Conservation (phyloP, 2,797 vertebrate species). For the Corythornis leucogaster region DNA sequence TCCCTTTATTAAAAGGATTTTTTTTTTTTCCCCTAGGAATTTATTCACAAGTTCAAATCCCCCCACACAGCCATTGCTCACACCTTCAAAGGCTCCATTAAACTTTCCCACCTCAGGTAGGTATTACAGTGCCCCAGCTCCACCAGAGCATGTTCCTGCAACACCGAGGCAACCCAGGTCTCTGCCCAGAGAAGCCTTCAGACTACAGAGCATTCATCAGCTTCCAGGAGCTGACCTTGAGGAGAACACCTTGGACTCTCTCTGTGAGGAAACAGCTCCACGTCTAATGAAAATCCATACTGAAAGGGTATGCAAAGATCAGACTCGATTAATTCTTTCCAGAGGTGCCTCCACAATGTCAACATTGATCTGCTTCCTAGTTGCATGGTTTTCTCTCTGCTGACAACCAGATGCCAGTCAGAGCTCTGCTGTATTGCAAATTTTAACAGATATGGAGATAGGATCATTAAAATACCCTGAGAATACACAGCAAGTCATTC, state of each 20-base stretch:
- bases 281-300: constrained; percentile 48
- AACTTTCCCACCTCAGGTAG: background rate
- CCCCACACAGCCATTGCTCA: background rate
- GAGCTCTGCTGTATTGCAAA: constrained; percentile 30
- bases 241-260: constrained; percentile 36
- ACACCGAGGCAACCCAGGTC: background rate
- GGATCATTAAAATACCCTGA: constrained; percentile 53
- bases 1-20: background rate
- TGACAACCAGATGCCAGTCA: constrained; percentile 60
- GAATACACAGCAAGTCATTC: constrained; percentile 31
- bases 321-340: constrained; percentile 65
- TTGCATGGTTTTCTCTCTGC: background rate
- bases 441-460: constrained; percentile 63
- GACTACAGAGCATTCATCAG: background rate
- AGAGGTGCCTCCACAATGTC: constrained; percentile 62
- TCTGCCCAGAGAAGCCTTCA: background rate
- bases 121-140: background rate
- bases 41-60: background rate
- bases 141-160: background rate
- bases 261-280: background rate
- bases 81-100: background rate
- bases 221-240: constrained; percentile 17
- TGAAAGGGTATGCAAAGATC: constrained; percentile 54
- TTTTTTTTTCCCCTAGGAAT: background rate
- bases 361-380: constrained; percentile 64